These are phyloP conservation scores for Branchinecta lynchi DNA, from an alignment of 1,140 invertebrate genomes.

Conservation along the genomic window DNA sequence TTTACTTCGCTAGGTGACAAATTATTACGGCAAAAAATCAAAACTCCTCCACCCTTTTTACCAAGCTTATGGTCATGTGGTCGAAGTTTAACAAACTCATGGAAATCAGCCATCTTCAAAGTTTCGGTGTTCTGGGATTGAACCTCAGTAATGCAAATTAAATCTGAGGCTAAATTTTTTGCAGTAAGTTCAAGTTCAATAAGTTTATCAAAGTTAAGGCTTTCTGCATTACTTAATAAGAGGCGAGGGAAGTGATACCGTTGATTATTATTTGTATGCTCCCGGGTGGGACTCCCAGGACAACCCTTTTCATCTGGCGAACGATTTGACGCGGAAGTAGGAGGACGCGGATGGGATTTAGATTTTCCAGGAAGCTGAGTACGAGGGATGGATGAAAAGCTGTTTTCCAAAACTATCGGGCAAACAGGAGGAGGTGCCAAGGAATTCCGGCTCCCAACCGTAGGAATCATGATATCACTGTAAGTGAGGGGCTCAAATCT, in stretches of 20 bases:
- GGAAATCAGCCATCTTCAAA: not conserved
- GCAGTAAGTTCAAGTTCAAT: not conserved
- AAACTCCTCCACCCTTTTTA: not conserved
- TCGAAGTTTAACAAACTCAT: constrained; percentile 1
- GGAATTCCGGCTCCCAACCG: too few species aligned
- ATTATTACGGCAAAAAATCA: not conserved
- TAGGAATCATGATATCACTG: too few species aligned
- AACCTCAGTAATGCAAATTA: constrained; percentile 9
- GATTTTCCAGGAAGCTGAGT: too few species aligned
- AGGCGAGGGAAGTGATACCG: not conserved
- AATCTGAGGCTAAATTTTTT: constrained; percentile 1
- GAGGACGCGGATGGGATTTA: not conserved
- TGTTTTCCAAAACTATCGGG: too few species aligned
- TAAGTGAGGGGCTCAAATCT: too few species aligned
- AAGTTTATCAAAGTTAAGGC: not conserved
- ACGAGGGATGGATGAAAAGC: too few species aligned
- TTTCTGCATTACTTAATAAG: constrained; percentile 7
- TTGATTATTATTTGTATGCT: not conserved
- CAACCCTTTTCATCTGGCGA: not conserved
- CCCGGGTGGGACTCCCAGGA: not conserved
- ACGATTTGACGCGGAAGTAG: not conserved
- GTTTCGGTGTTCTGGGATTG: not conserved
- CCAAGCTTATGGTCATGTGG: not conserved
- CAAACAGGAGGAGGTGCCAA: too few species aligned
- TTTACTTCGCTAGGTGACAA: constrained; percentile 3